Evolutionary conservation across 2,113 vertebrate species (phyloP).

Genomic region (Cricetomys ansorgei): DNA sequence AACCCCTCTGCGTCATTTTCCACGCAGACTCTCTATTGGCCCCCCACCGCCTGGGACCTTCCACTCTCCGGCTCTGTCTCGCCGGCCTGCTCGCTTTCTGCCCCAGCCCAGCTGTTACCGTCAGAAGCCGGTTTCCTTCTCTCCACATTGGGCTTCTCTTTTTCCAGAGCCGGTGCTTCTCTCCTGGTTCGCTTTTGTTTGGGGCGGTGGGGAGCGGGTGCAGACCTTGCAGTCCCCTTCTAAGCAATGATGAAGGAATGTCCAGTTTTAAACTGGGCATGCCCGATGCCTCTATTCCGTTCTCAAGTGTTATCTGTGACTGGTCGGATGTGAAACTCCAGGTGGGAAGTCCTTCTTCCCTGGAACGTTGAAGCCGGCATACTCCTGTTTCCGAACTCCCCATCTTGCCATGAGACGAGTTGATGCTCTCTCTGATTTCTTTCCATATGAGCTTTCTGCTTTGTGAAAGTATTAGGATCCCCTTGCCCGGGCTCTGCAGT

Average conservation of each 20-base stretch:
- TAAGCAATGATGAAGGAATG: not conserved
- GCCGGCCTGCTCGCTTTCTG: not conserved
- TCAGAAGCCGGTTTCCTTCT: not conserved
- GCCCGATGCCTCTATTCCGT: not conserved
- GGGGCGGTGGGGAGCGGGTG: too few relatives aligned
- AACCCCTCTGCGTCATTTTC: not conserved
- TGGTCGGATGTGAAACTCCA: not conserved
- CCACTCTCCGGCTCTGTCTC: not conserved
- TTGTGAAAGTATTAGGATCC: too few relatives aligned
- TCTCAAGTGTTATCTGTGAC: not conserved
- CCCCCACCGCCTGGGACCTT: not conserved
- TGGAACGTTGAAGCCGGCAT: not conserved
- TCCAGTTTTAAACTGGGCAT: not conserved
- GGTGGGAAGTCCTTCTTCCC: not conserved
- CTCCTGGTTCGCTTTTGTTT: not conserved
- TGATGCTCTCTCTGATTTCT: not conserved
- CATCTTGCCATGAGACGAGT: not conserved
- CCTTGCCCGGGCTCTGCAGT: not conserved
- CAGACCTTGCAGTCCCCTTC: not conserved
- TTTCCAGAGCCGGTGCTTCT: not conserved
- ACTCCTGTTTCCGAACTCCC: not conserved
- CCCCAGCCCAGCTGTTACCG: too few relatives aligned
- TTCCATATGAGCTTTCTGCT: not conserved
- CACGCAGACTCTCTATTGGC: not conserved
- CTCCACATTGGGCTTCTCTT: rapidly evolving